Conservation (phyloP, 2,797 vertebrate species). For the Zenarchopterus dispar region DNA sequence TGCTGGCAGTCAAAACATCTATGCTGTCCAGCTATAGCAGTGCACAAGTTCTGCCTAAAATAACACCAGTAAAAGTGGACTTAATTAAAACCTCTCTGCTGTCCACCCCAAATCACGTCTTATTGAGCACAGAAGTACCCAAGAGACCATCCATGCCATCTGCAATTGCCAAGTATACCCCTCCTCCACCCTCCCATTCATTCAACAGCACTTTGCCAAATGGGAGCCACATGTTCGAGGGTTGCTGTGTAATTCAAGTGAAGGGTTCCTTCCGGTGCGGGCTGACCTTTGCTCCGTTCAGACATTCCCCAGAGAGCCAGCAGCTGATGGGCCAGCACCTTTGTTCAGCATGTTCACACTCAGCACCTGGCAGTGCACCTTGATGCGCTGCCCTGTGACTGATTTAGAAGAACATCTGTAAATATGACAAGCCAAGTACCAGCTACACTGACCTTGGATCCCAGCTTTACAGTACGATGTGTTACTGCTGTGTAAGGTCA, state of each 20-base stretch:
- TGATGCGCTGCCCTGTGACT: constrained; percentile 12
- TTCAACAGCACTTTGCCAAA: constrained; percentile 71
- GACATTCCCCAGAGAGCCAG: constrained; percentile 43
- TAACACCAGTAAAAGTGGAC: constrained; percentile 26
- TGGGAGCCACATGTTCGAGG: constrained; percentile 78
- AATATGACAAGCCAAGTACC: neutral
- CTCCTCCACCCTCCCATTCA: constrained; percentile 49
- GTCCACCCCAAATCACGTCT: constrained; percentile 19
- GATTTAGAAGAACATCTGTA: neutral
- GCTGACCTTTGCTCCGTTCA: constrained; percentile 63
- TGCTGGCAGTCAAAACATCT: too few species aligned
- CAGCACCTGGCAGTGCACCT: constrained; percentile 56
- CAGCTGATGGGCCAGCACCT: constrained; percentile 39
- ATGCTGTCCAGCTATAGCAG: neutral
- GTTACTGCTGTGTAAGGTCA: too few species aligned
- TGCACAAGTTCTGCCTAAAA: constrained; percentile 26
- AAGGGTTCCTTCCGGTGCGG: constrained; percentile 72
- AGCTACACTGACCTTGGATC: neutral
- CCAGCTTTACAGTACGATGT: neutral
- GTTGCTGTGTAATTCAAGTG: constrained; percentile 75
- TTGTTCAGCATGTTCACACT: constrained; percentile 52
- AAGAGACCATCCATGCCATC: constrained; percentile 35
- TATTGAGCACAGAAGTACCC: constrained; percentile 37
- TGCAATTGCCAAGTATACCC: constrained; percentile 12
- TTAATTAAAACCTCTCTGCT: constrained; percentile 24